Conservation (phyloP, 2,113 vertebrate genomes). For the Hypomesus transpacificus region DNA sequence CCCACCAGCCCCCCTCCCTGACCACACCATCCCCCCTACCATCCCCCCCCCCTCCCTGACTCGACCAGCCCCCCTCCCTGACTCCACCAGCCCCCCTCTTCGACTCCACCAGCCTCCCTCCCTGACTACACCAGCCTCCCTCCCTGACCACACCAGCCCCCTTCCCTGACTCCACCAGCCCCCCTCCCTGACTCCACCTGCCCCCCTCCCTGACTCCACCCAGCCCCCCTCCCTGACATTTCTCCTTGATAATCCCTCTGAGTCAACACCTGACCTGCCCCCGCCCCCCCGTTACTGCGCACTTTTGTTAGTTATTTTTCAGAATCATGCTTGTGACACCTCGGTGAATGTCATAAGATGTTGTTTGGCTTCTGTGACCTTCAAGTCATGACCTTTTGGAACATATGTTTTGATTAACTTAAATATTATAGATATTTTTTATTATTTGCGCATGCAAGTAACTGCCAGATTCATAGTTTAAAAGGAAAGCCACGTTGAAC, state of each 20-base stretch:
- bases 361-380: slow-evolving; percentile 20
- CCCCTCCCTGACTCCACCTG: no score
- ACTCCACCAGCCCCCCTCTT: no score
- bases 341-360: not conserved
- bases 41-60: no score
- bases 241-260: not conserved
- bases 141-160: no score
- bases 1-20: not conserved
- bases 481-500: slow-evolving; percentile 20
- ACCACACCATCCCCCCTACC: slow-evolving; percentile 18
- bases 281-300: slow-evolving; percentile 43
- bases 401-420: slow-evolving; percentile 41
- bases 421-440: slow-evolving; percentile 21
- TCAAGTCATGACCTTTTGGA: slow-evolving; percentile 35
- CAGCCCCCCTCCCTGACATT: slow-evolving; percentile 26
- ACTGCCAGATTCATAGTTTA: slow-evolving; percentile 25
- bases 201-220: slow-evolving; percentile 3
- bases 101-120: no score
- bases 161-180: slow-evolving; percentile 7
- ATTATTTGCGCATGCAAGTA: slow-evolving; percentile 38
- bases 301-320: slow-evolving; percentile 44
- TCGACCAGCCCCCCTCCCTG: slow-evolving; percentile 8
- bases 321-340: slow-evolving; percentile 26
- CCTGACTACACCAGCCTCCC: no score
- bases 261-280: slow-evolving; percentile 32